Base-by-base conservation (phyloP, 2,888 invertebrate genomes). In the Girardia tigrina region DNA sequence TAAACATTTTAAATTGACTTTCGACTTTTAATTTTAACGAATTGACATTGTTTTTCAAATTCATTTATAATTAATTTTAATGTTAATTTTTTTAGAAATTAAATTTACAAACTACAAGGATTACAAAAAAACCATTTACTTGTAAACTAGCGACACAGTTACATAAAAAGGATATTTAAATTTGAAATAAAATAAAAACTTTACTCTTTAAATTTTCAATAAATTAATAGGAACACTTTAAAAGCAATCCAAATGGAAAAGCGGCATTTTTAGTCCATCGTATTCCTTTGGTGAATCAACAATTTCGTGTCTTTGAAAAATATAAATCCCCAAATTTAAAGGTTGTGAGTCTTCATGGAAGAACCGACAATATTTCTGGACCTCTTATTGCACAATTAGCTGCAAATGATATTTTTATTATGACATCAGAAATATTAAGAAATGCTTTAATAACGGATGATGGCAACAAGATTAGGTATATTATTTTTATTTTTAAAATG, bases 371-470 rank as follows among this genome's bases (percentile, higher is more conserved):
- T 16, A 42, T 23, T 1, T 71, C 73, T 23, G 28, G 27, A 26
- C 74, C 74, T 4, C 71, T 74, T 12, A 20, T 42, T 16, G 6
- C 29, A 2, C 27, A 27, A 16, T 42, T 80, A 56, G 79, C 16
- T 70, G 80, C 81, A 71, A 76, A 79, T 36, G 80, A 82, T 73
- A 79, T 83, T 16, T 29, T 83, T 71, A 81, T 85, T n/a, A 80
- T 84, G 71, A 85, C 84, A 0, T 82, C 84, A 0, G 83, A 83
- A 78, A 80, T 85, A 26, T 79, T 85, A 36, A 78, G 84, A 75
- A 81, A 81, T 78, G 80, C 81, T 23, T 76, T 81, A n/a, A 56
- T 23, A 56, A n/a, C 23, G 4, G 56, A 56, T 56, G 56, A 56
- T 56, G 56, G 56, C n/a, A 56, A 56, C n/a, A 56, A 56, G n/a